Evolutionary conservation across 2,113 vertebrate species (phyloP).

Genomic region (Meriones unguiculatus): DNA sequence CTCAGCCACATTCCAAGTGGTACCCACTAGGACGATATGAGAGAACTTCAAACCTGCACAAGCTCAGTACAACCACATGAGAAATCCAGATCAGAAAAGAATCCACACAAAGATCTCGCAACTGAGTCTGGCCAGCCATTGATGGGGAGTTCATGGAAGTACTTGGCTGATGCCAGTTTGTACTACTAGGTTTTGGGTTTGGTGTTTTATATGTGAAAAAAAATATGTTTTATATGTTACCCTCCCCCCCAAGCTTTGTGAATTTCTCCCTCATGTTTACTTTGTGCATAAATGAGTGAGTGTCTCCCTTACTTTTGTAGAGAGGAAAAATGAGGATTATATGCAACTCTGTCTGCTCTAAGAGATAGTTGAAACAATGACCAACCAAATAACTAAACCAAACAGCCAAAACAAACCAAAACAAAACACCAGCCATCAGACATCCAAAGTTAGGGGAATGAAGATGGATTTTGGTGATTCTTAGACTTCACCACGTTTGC

Average conservation of each 20-base stretch:
- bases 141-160: fast-evolving
- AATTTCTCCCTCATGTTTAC: neutral
- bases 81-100: neutral
- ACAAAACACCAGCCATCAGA: neutral
- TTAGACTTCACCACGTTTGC: neutral
- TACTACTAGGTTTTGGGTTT: fast-evolving
- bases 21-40: neutral
- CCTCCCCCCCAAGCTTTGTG: fast-evolving
- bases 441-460: too few relatives aligned
- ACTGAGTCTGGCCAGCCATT: fast-evolving
- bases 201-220: too few relatives aligned
- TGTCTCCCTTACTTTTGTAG: neutral
- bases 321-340: neutral
- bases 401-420: neutral
- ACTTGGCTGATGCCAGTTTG: fast-evolving
- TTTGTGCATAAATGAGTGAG: neutral
- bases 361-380: neutral
- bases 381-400: neutral
- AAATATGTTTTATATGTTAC: neutral
- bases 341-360: neutral
- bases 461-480: neutral
- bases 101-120: neutral
- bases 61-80: neutral
- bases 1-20: too few relatives aligned
- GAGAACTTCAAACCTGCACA: fast-evolving